Evolutionary conservation across 2,797 vertebrate species (phyloP).

Genomic region (Cyprinodon diabolis): DNA sequence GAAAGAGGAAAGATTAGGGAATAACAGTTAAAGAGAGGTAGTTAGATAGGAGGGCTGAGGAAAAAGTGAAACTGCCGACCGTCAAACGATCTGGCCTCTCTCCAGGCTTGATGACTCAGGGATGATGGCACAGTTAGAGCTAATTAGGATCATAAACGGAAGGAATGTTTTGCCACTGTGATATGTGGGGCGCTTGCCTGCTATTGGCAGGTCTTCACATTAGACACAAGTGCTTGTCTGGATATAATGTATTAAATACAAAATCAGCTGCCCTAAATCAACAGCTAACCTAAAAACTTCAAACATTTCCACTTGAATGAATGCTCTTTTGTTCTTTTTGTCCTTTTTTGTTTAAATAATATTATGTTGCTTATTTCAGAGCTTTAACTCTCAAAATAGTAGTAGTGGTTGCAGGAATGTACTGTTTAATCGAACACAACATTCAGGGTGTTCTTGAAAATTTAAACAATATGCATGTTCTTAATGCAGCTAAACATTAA

Average conservation of each 20-base stretch:
- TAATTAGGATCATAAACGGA: conserved; percentile 80
- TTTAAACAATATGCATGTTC: not conserved
- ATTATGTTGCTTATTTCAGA: not conserved
- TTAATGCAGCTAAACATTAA: not conserved
- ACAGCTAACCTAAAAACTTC: not conserved
- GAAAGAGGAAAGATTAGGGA: not conserved
- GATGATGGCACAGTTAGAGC: conserved; percentile 75
- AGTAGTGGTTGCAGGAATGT: not conserved
- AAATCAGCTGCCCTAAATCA: conserved; percentile 13
- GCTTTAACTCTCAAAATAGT: not conserved
- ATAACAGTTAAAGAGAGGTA: conserved; percentile 15
- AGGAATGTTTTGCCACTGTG: conserved; percentile 72
- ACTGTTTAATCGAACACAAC: not conserved
- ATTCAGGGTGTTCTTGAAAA: not conserved
- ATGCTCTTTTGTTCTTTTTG: not conserved
- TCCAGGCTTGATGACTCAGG: conserved; percentile 76
- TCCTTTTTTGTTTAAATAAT: too few relatives aligned
- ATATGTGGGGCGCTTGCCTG: conserved; percentile 51
- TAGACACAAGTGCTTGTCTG: conserved; percentile 27
- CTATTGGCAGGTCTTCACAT: conserved; percentile 58
- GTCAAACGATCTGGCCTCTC: conserved; percentile 73
- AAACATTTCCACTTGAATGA: conserved; percentile 1
- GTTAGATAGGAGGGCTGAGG: conserved; percentile 17
- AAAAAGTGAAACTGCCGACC: conserved; percentile 35
- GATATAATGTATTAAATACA: conserved; percentile 10